Percentiles rank a stretch among this genome's conserved stretches.
These are phyloP conservation scores for Cephalopterus ornatus DNA, from an alignment of 2,113 vertebrate genomes.

Conservation along the genomic window DNA sequence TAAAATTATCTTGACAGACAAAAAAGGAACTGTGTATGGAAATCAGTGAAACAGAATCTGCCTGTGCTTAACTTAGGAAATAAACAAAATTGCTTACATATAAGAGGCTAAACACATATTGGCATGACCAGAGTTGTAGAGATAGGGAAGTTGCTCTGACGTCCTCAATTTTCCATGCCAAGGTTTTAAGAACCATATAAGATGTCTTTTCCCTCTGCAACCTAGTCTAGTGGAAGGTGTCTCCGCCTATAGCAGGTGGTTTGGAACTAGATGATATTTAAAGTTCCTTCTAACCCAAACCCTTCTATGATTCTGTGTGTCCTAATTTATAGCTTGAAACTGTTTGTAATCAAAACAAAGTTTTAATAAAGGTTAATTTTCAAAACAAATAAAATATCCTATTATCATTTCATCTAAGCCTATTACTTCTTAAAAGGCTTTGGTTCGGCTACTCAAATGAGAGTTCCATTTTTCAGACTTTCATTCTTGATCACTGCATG, in stretches of 20 bases:
- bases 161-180: neutral
- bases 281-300: neutral
- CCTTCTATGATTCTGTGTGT: neutral
- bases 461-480: neutral
- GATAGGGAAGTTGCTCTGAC: neutral
- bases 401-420: neutral
- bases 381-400: neutral
- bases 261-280: neutral
- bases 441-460: neutral
- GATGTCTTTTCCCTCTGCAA: neutral
- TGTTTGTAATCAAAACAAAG: neutral
- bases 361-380: neutral
- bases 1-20: neutral
- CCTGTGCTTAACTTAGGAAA: neutral
- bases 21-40: neutral
- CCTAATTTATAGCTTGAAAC: neutral
- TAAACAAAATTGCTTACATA: neutral
- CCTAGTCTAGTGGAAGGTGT: neutral
- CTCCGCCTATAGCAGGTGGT: neutral
- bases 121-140: neutral
- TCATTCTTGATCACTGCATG: neutral
- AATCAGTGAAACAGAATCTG: neutral
- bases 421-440: neutral
- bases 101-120: neutral
- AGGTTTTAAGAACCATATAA: neutral